phyloP scores from a whole-genome alignment of 1,140 invertebrate genomes.

The Portunus trituberculatus region DNA sequence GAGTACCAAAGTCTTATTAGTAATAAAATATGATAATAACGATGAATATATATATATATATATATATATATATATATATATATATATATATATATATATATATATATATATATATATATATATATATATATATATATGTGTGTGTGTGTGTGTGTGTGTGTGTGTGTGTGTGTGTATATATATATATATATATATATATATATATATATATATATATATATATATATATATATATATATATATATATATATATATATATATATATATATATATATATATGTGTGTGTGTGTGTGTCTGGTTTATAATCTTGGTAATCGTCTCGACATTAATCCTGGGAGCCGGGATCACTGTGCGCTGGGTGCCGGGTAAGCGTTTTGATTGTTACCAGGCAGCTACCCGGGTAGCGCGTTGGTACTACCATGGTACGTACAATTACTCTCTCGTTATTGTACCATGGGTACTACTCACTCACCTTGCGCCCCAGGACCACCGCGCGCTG shows the following conservation, averaged over 20 bases:
- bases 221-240: conserved; percentile 48
- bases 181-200: conserved; percentile 64
- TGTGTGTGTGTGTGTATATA: conserved; percentile 36
- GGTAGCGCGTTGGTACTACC: too few species aligned
- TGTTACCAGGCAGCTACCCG: too few species aligned
- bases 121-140: conserved; percentile 65
- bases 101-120: conserved; percentile 63
- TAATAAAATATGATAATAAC: too few species aligned
- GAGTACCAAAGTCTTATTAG: too few species aligned
- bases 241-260: conserved; percentile 42
- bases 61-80: conserved; percentile 58
- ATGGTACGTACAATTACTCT: not conserved
- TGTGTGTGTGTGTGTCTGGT: too few species aligned
- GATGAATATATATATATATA: conserved; percentile 29
- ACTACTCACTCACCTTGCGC: not conserved
- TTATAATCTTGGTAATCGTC: too few species aligned
- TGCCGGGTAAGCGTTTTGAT: too few species aligned
- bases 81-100: conserved; percentile 59
- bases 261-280: conserved; percentile 37
- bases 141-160: conserved; percentile 55
- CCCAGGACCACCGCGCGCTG: not conserved
- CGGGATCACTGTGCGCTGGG: too few species aligned
- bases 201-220: conserved; percentile 65
- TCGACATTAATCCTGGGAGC: too few species aligned
- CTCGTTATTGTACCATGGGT: not conserved